phyloP scores from a whole-genome alignment of 2,113 vertebrate genomes.

The Gavialis gangeticus region DNA sequence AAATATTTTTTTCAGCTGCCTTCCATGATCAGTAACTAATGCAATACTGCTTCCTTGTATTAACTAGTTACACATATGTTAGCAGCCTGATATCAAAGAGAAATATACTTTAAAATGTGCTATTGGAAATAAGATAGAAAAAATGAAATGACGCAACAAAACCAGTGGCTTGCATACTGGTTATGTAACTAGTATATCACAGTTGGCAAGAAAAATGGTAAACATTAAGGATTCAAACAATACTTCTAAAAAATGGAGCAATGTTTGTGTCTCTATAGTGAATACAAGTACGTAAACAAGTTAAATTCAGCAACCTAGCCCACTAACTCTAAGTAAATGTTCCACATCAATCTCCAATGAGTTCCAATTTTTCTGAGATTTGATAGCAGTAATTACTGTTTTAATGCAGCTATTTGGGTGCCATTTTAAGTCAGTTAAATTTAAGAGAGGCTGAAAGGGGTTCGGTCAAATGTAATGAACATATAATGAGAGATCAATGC shows the following conservation, averaged over 20 bases:
- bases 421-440: background rate
- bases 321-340: background rate
- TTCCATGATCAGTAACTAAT: background rate
- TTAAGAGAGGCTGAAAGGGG: background rate
- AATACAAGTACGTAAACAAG: background rate
- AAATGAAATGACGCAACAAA: background rate
- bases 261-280: background rate
- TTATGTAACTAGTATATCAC: background rate
- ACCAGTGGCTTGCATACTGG: background rate
- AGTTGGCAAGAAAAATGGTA: background rate
- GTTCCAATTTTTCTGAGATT: background rate
- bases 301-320: background rate
- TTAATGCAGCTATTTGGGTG: background rate
- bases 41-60: background rate
- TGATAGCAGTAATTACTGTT: background rate
- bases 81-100: background rate
- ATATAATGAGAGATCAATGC: fast-evolving
- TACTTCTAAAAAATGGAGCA: background rate
- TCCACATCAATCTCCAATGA: fast-evolving
- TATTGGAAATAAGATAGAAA: background rate
- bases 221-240: background rate
- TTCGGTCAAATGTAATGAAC: background rate
- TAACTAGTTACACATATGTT: background rate
- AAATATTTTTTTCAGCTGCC: background rate
- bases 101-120: background rate